Base-by-base conservation (phyloP, 2,113 vertebrate species). In the Podarcis muralis region DNA sequence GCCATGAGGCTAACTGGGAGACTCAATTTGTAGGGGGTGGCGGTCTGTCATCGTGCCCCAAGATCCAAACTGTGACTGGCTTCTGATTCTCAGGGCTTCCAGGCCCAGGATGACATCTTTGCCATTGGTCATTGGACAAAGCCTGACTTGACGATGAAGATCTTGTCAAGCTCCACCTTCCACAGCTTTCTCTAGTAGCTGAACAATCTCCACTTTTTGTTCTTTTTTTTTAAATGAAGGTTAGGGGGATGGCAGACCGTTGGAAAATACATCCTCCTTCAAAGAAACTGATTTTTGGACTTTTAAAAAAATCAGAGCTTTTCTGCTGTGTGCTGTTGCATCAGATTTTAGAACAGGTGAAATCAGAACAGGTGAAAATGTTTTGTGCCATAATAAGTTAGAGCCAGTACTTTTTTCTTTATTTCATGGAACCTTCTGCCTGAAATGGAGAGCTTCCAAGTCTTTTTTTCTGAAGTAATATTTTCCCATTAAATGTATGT, bases 11-110 rank as follows among this genome's bases (percentile, higher is more conserved):
- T 74, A n/a, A 81, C n/a, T 74, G 75, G 69, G 32, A 84, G 53
- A 71, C 69, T 81, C 37, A 43, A 18, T 43, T 88, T 78, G 40
- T 78, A 84, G 69, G n/a, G 48, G 81, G 40, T 69, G 74, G 75
- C 57, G 74, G 74, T 78, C n/a, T 78, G 32, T 88, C 87, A 57
- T 69, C 35, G 3, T 88, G 74, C 32, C 62, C 87, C 40, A 57
- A 88, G 40, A 83, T 83, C 76, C 81, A 88, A 35, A 69, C n/a
- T 76, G 48, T 53, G 87, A 83, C 7, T 66, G 81, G 59, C 87
- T 53, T 15, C 65, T 83, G 37, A 76, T 77, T 83, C 87, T 88
- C 72, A 83, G 71, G 40, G n/a, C 59, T 77, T 77, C 87, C 35
- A 83, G 59, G 62, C 62, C 23, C 59, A 88, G 80, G 72, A 74